These are phyloP conservation scores for Ganaspis brasiliensis DNA, from an alignment of 2,888 invertebrate genomes.

Conservation along the genomic window DNA sequence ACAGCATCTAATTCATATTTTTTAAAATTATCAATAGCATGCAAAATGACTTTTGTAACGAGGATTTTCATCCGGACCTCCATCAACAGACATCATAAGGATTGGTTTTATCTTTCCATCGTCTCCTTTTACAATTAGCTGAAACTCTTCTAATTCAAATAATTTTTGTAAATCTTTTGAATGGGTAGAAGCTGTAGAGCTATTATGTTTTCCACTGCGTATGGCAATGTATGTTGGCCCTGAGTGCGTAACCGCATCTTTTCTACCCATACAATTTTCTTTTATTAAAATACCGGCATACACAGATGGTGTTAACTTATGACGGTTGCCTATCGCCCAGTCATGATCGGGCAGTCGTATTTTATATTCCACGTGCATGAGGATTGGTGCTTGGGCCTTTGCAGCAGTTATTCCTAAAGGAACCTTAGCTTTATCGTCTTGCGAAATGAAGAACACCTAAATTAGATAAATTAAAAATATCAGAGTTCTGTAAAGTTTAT, in stretches of 20 bases:
- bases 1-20: slow-evolving; percentile 64
- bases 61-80: slow-evolving; percentile 56
- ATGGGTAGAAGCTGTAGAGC: slow-evolving; percentile 66
- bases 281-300: slow-evolving; percentile 68
- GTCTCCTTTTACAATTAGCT: slow-evolving; percentile 53
- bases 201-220: slow-evolving; percentile 66
- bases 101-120: slow-evolving; percentile 64
- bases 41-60: background rate
- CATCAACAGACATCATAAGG: slow-evolving; percentile 64
- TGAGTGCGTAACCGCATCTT: slow-evolving; percentile 72
- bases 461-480: background rate
- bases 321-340: slow-evolving; percentile 47
- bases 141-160: slow-evolving; percentile 58
- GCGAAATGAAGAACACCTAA: slow-evolving; percentile 40
- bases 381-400: slow-evolving; percentile 74
- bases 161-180: slow-evolving; percentile 40
- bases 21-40: slow-evolving; percentile 50
- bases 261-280: slow-evolving; percentile 61
- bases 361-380: slow-evolving; percentile 68
- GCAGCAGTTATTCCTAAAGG: slow-evolving; percentile 76
- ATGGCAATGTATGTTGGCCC: slow-evolving; percentile 78
- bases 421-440: slow-evolving; percentile 64
- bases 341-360: slow-evolving; percentile 69
- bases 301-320: slow-evolving; percentile 71
- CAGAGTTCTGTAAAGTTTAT: too few species aligned